phyloP scores from a whole-genome alignment of 2,797 vertebrate species.

The Babyrousa celebensis region DNA sequence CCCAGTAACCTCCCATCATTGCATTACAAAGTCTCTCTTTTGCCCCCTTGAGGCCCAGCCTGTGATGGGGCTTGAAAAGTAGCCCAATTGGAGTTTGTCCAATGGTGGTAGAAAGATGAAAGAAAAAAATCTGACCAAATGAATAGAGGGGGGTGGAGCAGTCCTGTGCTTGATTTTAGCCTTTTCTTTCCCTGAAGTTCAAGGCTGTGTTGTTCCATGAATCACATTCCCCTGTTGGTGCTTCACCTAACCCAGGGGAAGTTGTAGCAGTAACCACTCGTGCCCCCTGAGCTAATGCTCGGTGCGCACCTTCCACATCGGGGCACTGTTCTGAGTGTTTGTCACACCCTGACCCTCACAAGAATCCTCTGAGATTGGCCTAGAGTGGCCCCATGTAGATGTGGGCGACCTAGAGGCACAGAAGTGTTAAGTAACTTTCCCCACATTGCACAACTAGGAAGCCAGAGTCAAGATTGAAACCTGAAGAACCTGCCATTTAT shows the following conservation, averaged over 20 bases:
- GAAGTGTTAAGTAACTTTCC: background rate
- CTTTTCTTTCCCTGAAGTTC: background rate
- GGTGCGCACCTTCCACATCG: background rate
- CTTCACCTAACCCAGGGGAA: background rate
- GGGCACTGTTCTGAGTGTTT: background rate
- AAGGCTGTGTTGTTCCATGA: background rate
- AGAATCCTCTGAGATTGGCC: background rate
- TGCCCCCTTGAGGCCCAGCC: background rate
- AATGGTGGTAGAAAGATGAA: background rate
- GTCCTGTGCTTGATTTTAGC: background rate
- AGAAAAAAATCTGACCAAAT: background rate
- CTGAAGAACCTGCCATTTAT: background rate
- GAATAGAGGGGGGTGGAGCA: too few relatives aligned
- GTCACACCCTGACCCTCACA: background rate
- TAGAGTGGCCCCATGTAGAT: background rate
- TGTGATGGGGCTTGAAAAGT: background rate
- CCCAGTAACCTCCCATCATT: background rate
- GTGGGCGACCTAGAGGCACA: background rate
- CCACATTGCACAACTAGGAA: background rate
- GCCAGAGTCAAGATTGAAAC: background rate
- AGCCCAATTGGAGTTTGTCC: background rate
- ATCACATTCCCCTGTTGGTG: background rate
- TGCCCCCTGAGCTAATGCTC: background rate
- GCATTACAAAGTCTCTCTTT: background rate
- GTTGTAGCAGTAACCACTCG: background rate